Conservation (phyloP, 2,797 vertebrate genomes). For the Euphonia xanthogaster region DNA sequence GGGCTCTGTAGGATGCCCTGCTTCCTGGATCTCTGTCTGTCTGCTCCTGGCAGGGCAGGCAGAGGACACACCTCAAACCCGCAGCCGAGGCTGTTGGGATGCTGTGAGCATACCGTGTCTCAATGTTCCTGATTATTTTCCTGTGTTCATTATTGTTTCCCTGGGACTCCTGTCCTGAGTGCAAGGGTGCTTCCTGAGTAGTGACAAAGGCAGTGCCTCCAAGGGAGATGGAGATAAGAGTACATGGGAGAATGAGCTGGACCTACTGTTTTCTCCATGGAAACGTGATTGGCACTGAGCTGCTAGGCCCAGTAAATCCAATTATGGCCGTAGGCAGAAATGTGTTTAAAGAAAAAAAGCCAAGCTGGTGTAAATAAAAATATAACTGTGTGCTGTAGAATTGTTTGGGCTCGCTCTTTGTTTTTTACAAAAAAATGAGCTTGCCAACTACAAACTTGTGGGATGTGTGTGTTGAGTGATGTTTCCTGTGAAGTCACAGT, state of each 20-base stretch:
- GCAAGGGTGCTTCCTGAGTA: background rate
- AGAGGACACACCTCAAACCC: background rate
- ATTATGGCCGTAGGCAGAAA: background rate
- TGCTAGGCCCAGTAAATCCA: background rate
- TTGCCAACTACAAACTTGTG: background rate
- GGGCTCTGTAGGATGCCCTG: background rate
- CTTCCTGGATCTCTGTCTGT: background rate
- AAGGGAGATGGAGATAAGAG: background rate
- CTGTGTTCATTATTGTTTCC: background rate
- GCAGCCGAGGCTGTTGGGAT: background rate
- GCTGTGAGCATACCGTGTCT: background rate
- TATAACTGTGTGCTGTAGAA: background rate
- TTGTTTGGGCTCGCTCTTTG: background rate
- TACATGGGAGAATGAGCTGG: background rate
- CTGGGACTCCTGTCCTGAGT: background rate
- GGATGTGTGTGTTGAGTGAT: background rate
- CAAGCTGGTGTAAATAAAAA: background rate
- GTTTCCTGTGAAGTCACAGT: background rate
- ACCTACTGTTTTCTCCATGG: slow-evolving; percentile 43
- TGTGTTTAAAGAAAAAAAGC: background rate
- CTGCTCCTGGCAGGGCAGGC: background rate
- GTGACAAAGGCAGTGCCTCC: background rate
- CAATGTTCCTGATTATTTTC: background rate
- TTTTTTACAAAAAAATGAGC: background rate
- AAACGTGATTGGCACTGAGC: slow-evolving; percentile 12